phyloP scores from a whole-genome alignment of 2,888 invertebrate genomes.

The Arctia plantaginis region DNA sequence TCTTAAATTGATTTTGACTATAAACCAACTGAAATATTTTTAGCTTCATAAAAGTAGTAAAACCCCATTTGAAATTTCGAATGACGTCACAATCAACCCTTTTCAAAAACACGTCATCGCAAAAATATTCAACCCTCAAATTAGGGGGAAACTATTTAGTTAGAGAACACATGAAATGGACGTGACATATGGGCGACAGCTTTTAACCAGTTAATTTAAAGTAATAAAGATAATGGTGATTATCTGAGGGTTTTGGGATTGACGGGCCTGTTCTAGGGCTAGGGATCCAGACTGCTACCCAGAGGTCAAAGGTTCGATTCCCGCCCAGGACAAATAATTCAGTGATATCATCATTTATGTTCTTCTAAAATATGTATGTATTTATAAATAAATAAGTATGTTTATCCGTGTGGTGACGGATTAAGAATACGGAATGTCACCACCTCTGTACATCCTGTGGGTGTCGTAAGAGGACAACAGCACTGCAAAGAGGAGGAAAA shows the following conservation, averaged over 20 bases:
- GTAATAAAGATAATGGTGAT: background rate
- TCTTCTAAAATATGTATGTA: too few species aligned
- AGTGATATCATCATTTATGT: too few species aligned
- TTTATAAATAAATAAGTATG: too few species aligned
- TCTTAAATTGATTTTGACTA: background rate
- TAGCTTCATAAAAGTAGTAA: background rate
- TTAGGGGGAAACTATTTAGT: constrained; percentile 39
- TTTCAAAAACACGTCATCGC: constrained; percentile 33
- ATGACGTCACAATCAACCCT: constrained; percentile 29
- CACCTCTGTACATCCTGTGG: too few species aligned
- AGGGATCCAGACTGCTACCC: too few species aligned
- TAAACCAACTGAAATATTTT: background rate
- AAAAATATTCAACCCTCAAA: constrained; percentile 14
- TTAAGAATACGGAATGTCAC: too few species aligned
- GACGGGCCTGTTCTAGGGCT: too few species aligned
- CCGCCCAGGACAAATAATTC: too few species aligned
- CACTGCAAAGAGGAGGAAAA: too few species aligned
- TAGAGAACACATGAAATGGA: constrained; percentile 29
- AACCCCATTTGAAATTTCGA: background rate
- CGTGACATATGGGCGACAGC: constrained; percentile 7
- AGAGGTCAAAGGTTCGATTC: too few species aligned
- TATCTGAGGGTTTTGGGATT: background rate
- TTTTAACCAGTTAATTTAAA: background rate
- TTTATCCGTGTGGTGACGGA: too few species aligned
- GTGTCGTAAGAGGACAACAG: too few species aligned